Evolutionary conservation across 53 echinoderm and acorn worm species (phyloP), one percentile per base, ranked within the genome.

Genomic region (Arbacia lixula): DNA sequence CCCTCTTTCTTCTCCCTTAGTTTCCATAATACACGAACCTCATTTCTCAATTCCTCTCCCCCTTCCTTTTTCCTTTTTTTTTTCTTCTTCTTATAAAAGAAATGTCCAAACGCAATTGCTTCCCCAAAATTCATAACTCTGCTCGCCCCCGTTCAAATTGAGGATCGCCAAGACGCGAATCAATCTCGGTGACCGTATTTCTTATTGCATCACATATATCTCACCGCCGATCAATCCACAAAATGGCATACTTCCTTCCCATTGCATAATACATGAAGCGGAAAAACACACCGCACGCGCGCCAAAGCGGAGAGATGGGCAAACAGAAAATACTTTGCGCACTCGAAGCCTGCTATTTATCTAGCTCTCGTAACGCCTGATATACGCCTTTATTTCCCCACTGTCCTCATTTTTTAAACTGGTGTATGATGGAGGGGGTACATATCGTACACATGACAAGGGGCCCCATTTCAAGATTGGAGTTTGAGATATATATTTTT

Each of bases 181-280:
- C n/a, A n/a, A n/a, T n/a, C n/a, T n/a, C n/a, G n/a, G n/a, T n/a
- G n/a, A n/a, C n/a, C n/a, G n/a, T n/a, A n/a, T n/a, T n/a, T n/a
- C n/a, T n/a, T n/a, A n/a, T n/a, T n/a, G n/a, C 19, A 58, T 0
- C 19, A 17, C 29, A 25, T 27, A 43, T 71, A 71, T 43, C 14
- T 71, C 71, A 71, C n/a, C 71, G 71, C 71, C 71, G 26, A 71
- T 71, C 71, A 71, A 71, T 71, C 43, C 43, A 4, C 27, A 71
- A 71, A 71, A 71, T 25, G 71, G 50, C 12, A 2, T 6, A 38
- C 42, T 71, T 71, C 50, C 71, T 71, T 49, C 71, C 50, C 71
- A 71, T 40, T 71, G 71, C 71, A 71, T 71, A 71, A 71, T 71
- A 43, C 71, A 71, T 71, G 46, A 71, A 71, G 71, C 46, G 41